These are phyloP conservation scores for Diaperis boleti DNA, from an alignment of 2,888 invertebrate genomes.

Conservation along the genomic window DNA sequence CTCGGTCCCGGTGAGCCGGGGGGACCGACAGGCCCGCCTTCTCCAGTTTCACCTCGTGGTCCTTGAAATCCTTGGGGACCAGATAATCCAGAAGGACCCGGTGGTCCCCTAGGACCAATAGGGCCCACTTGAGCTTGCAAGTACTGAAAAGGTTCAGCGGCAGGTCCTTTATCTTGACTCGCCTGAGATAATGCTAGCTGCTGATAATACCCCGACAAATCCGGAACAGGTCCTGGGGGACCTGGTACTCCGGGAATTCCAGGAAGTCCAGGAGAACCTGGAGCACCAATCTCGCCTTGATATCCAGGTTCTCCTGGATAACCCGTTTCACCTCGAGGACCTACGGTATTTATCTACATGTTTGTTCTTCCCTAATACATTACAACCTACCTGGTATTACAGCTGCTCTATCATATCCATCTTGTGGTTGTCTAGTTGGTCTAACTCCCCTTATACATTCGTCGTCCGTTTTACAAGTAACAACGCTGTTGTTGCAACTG, in stretches of 20 bases:
- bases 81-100: conserved; percentile 73
- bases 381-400: conserved; percentile 38
- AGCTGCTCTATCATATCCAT: conserved; percentile 8
- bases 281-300: conserved; percentile 72
- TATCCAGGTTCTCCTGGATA: conserved; percentile 70
- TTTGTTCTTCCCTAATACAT: conserved; percentile 4
- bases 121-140: conserved; percentile 85
- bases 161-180: conserved; percentile 79
- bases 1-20: conserved; percentile 71
- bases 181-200: conserved; percentile 79
- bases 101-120: conserved; percentile 83
- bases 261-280: conserved; percentile 73
- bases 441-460: conserved; percentile 66
- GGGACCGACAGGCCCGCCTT: conserved; percentile 71
- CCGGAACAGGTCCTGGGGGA: conserved; percentile 77
- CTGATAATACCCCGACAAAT: conserved; percentile 80
- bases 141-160: conserved; percentile 77
- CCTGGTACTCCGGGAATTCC: conserved; percentile 76
- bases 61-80: conserved; percentile 90
- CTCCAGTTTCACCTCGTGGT: conserved; percentile 82
- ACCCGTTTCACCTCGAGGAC: conserved; percentile 69
- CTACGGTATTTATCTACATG: conserved; percentile 43
- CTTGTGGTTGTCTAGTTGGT: conserved; percentile 49
- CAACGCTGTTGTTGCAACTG: conserved; percentile 74
- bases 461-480: conserved; percentile 68